Evolutionary conservation across 2,113 vertebrate genomes (phyloP).

Genomic region (Papio anubis): DNA sequence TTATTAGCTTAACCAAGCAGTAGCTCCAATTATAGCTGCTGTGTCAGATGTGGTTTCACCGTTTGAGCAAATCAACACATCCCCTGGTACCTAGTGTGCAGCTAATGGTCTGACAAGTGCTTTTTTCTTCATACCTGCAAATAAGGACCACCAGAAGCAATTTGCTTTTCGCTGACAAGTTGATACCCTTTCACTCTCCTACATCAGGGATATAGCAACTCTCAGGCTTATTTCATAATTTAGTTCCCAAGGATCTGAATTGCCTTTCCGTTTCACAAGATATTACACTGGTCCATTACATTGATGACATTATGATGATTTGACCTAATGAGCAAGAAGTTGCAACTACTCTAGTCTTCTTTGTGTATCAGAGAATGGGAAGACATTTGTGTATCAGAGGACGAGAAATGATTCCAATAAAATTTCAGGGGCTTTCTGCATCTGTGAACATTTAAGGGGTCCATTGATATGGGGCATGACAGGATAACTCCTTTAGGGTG

Average conservation of each 20-base stretch:
- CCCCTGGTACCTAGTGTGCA: not conserved
- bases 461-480: not conserved
- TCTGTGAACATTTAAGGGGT: not conserved
- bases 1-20: not conserved
- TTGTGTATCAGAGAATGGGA: not conserved
- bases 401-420: not conserved
- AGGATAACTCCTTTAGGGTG: not conserved
- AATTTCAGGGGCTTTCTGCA: not conserved
- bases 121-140: not conserved
- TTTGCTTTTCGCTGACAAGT: not conserved
- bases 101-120: not conserved
- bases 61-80: not conserved
- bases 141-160: not conserved
- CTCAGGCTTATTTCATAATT: not conserved
- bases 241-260: not conserved
- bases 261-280: not conserved
- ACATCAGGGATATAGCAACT: not conserved
- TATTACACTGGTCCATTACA: not conserved
- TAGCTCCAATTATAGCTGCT: not conserved
- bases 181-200: not conserved
- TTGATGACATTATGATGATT: not conserved
- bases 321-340: not conserved
- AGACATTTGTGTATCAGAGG: not conserved
- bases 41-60: not conserved
- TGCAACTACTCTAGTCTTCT: not conserved